Evolutionary conservation across 2,797 vertebrate species (phyloP), one percentile per base, ranked within the genome.

Genomic region (Mastacembelus armatus): DNA sequence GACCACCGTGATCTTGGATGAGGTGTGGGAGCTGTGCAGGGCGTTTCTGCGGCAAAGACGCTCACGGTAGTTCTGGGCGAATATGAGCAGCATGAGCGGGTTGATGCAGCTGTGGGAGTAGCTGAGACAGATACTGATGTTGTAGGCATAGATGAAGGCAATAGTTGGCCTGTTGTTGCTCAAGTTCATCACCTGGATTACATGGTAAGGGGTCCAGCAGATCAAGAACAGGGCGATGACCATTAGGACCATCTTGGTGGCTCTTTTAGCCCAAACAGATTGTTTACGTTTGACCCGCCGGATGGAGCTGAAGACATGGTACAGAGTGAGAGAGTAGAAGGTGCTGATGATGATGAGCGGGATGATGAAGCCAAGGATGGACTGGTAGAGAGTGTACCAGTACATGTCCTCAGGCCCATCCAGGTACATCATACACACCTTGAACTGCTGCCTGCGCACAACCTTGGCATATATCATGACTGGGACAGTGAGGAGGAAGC

Each of bases 81-180:
- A 95, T 71, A 95, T 79, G 58, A 95, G 93, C 74, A 95, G 69
- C 92, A 93, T 94, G 39, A 95, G 92, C 0, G 94, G 94, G 82
- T 95, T 95, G 86, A 95, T 92, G 91, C 94, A 95, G 91, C 94
- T 95, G 89, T 95, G 94, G 1, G 93, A 94, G 82, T 95, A 95
- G 86, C 94, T 93, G 62, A 95, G 91, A 77, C 93, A 95, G 85
- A 95, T 95, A 66, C 93, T 94, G 87, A 94, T 84, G 84, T 95
- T 94, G 87, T 95, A 95, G 62, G 86, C 89, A 1, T 94, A 95
- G 67, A 94, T 5, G 4, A 95, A 95, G 26, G 86, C 36, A 3
- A 77, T 44, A 1, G 92, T 95, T 1, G 93, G 93, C 7, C 67
- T 83, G 66, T 84, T 85, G 84, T 93, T 92, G 85, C 86, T 91